Evolutionary conservation across 2,113 vertebrate species (phyloP).

Genomic region (Elachura formosa): DNA sequence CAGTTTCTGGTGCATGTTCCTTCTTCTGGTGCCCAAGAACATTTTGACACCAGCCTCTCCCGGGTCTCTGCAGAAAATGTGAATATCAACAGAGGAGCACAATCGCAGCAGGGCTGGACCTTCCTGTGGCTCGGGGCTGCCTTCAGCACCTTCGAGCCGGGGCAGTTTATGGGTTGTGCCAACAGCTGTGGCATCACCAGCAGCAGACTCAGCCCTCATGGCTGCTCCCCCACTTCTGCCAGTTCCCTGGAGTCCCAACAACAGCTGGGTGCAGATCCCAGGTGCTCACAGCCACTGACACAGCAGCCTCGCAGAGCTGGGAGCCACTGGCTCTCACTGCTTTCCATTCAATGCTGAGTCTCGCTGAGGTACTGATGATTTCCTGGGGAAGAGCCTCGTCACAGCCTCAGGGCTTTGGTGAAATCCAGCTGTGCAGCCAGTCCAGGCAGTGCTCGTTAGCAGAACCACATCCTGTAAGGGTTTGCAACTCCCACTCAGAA

Average conservation of each 20-base stretch:
- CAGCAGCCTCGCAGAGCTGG: fast-evolving
- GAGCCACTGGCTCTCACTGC: fast-evolving
- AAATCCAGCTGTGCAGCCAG: not conserved
- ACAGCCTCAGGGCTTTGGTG: not conserved
- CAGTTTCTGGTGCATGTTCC: not conserved
- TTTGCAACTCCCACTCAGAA: not conserved
- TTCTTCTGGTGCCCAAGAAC: not conserved
- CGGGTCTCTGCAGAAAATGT: fast-evolving
- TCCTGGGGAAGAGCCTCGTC: not conserved
- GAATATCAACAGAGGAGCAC: fast-evolving
- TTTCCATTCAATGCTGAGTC: fast-evolving
- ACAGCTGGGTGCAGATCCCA: fast-evolving
- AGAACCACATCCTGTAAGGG: not conserved
- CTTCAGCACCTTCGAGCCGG: fast-evolving
- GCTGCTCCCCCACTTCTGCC: fast-evolving
- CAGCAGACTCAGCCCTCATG: not conserved
- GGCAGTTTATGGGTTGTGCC: not conserved
- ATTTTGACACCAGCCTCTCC: not conserved
- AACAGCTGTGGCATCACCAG: not conserved
- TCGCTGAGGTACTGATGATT: fast-evolving
- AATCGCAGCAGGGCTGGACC: not conserved
- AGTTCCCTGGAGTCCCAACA: not conserved
- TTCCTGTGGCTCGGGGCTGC: not conserved
- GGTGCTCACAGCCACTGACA: not conserved
- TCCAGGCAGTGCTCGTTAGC: fast-evolving